Evolutionary conservation across 2,797 vertebrate species (phyloP), one percentile per base, ranked within the genome.

Genomic region (Sphaeramia orbicularis): DNA sequence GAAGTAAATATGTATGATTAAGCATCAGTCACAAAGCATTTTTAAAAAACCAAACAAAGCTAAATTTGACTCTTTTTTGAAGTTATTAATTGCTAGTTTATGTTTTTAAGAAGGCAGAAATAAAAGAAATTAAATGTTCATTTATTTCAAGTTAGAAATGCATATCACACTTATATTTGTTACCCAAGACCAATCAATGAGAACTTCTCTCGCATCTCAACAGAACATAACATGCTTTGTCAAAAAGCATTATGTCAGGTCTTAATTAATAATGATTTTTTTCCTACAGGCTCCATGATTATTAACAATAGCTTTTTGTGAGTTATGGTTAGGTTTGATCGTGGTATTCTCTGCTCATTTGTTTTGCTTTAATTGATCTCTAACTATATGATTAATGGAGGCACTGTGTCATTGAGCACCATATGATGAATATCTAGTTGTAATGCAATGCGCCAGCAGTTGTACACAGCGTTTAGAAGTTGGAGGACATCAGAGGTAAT

Each of bases 321-420:
- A 97, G 95, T 97, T 96, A 96, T 95, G 94, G 94, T 95, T 94
- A 92, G 93, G 91, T 95, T 96, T 95, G 93, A 92, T 92, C 91
- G 89, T 92, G 92, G 90, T 94, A 94, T 94, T 94, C 95, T 94
- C 94, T 93, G 91, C 94, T 96, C 94, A 96, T 98, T 97, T 96
- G 96, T 96, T 96, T 88, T 94, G 91, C 94, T 94, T 95, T 96
- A 97, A 97, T 97, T 97, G 96, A 98, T 97, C 90, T 93, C 94
- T 95, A 95, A 91, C 93, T 93, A 89, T 88, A 85, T 97, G 96
- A 98, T 96, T 95, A 96, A 97, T 97, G 93, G 92, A 90, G 90
- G 85, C 85, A 80, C 76, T 89, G 93, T 94, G 64, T 51, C 95
- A 93, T 93, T 93, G 91, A 94, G 92, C 86, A 89, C 83, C 89